These are phyloP conservation scores for Petaurus breviceps DNA, from an alignment of 2,113 vertebrate genomes.

Conservation along the genomic window DNA sequence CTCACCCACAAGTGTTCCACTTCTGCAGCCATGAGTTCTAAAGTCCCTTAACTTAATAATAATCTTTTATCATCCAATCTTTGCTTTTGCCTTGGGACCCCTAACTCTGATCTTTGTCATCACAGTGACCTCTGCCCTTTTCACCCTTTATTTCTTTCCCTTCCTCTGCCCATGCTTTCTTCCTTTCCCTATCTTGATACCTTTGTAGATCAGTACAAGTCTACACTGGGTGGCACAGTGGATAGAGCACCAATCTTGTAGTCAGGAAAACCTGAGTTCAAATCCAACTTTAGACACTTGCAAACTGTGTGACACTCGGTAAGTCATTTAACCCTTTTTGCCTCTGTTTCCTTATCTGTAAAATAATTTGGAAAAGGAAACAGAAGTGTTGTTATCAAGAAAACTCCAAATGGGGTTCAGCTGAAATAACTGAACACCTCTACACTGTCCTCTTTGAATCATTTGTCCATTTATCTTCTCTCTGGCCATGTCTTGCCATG, in stretches of 20 bases:
- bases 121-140: not conserved
- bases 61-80: not conserved
- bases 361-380: not conserved
- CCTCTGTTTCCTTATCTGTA: not conserved
- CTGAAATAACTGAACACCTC: not conserved
- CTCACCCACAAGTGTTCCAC: not conserved
- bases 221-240: not conserved
- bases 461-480: not conserved
- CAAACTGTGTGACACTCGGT: not conserved
- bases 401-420: not conserved
- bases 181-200: not conserved
- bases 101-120: not conserved
- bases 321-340: not conserved
- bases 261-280: not conserved
- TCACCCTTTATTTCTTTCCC: not conserved
- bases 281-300: not conserved
- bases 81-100: not conserved
- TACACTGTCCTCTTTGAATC: not conserved
- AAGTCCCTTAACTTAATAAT: not conserved
- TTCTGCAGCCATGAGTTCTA: not conserved
- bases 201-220: not conserved
- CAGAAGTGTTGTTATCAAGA: not conserved
- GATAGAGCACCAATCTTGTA: not conserved
- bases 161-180: not conserved
- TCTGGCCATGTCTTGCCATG: not conserved